Percentiles rank a stretch among this genome's conserved stretches.
Evolutionary conservation across 2,113 vertebrate species (phyloP).

Genomic region (Hyperoodon ampullatus): DNA sequence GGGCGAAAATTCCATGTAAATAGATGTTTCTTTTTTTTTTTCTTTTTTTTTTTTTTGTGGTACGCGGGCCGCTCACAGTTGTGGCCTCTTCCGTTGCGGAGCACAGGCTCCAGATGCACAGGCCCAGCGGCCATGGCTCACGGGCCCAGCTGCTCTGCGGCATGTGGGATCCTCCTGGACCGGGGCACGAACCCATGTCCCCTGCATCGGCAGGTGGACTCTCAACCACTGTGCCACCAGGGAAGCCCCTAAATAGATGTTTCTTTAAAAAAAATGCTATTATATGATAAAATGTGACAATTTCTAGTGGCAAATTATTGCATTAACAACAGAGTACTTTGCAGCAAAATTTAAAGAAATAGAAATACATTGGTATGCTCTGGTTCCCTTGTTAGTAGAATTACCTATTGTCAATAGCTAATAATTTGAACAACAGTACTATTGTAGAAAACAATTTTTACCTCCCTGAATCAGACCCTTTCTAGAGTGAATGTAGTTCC

Average conservation of each 20-base stretch:
- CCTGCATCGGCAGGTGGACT: too few species aligned
- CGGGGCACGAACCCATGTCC: too few species aligned
- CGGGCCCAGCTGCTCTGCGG: too few species aligned
- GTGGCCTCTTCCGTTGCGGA: too few species aligned
- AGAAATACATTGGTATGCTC: neutral
- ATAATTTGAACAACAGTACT: neutral
- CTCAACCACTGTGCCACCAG: too few species aligned
- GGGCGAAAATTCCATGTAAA: neutral
- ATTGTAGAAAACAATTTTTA: neutral
- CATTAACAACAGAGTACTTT: neutral
- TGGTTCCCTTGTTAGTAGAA: neutral
- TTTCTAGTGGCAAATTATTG: neutral
- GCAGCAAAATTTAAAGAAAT: constrained; percentile 41
- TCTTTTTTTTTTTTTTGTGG: too few species aligned
- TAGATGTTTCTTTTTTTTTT: neutral
- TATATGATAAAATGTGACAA: neutral
- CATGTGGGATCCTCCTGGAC: too few species aligned
- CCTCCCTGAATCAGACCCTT: neutral
- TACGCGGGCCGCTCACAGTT: too few species aligned
- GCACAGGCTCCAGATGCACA: too few species aligned
- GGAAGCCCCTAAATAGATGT: neutral
- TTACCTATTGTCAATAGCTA: neutral
- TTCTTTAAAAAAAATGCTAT: neutral
- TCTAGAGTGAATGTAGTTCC: neutral
- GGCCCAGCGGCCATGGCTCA: too few species aligned